Conservation (phyloP, 2,113 vertebrate genomes). For the Catagonus wagneri region DNA sequence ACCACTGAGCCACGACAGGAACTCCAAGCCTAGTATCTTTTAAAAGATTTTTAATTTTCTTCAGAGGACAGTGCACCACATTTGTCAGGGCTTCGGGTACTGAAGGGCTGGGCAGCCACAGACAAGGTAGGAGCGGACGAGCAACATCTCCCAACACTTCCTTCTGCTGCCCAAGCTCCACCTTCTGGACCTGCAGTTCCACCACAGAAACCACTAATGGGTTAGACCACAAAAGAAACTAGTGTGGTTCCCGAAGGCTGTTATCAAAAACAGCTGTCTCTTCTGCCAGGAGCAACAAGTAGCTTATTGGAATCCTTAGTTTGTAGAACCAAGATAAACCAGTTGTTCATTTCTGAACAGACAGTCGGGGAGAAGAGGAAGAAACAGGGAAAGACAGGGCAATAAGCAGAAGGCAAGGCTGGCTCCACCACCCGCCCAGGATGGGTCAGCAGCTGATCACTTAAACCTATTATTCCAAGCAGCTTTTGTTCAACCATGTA, state of each 20-base stretch:
- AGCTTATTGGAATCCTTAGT: background rate
- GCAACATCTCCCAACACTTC: background rate
- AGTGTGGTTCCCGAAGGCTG: background rate
- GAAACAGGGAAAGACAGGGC: background rate
- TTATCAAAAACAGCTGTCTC: background rate
- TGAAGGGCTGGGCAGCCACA: background rate
- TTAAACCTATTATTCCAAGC: background rate
- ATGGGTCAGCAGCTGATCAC: background rate
- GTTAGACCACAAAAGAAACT: background rate
- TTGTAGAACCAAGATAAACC: conserved; percentile 23
- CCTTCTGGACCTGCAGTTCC: background rate
- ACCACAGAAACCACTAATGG: background rate
- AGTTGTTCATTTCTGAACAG: conserved; percentile 12
- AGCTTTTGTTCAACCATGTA: background rate
- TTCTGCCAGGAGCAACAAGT: conserved; percentile 8
- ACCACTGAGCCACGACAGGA: too few species aligned
- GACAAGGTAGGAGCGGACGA: background rate
- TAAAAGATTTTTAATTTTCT: background rate
- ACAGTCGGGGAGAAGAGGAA: background rate
- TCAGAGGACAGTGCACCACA: background rate
- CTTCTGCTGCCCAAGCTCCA: background rate
- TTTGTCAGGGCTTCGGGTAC: background rate
- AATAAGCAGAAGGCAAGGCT: background rate
- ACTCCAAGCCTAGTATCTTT: background rate
- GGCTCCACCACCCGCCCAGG: background rate